phyloP scores from a whole-genome alignment of 2,113 vertebrate species.

The Lophochroa leadbeateri region DNA sequence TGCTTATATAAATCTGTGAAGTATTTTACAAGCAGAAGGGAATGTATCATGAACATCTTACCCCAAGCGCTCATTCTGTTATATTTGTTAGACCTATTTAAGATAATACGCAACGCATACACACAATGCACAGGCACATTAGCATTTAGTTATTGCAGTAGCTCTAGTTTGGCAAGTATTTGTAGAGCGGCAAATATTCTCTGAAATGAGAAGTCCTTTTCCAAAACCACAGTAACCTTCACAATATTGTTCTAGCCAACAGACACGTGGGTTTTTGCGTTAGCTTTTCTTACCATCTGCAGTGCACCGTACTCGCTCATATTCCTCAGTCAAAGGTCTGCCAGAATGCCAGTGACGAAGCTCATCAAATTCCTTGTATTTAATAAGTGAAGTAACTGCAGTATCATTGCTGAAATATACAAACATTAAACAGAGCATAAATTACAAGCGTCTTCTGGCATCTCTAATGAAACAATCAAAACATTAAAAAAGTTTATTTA shows the following conservation, averaged over 20 bases:
- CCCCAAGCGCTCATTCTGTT: neutral
- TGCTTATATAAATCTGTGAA: neutral
- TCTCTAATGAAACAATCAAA: neutral
- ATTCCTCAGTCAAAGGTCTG: conserved; percentile 51
- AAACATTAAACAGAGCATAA: neutral
- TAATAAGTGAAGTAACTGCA: conserved; percentile 5
- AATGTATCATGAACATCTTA: neutral
- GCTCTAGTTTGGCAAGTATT: neutral
- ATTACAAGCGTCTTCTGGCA: neutral
- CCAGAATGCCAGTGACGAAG: conserved; percentile 50
- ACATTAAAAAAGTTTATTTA: neutral
- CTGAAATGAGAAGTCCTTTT: neutral
- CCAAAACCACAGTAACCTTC: neutral
- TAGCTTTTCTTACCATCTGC: neutral
- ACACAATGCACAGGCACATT: neutral
- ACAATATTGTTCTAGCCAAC: neutral
- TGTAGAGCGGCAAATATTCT: neutral
- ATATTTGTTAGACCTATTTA: neutral
- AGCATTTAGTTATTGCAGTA: neutral
- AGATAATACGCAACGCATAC: neutral
- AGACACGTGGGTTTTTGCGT: neutral
- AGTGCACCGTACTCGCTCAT: neutral
- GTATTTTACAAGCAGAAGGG: neutral
- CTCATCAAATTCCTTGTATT: conserved; percentile 49
- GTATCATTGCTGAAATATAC: conserved; percentile 25